Evolutionary conservation across 2,888 invertebrate species (phyloP).

Genomic region (Pristionchus japonicus): DNA sequence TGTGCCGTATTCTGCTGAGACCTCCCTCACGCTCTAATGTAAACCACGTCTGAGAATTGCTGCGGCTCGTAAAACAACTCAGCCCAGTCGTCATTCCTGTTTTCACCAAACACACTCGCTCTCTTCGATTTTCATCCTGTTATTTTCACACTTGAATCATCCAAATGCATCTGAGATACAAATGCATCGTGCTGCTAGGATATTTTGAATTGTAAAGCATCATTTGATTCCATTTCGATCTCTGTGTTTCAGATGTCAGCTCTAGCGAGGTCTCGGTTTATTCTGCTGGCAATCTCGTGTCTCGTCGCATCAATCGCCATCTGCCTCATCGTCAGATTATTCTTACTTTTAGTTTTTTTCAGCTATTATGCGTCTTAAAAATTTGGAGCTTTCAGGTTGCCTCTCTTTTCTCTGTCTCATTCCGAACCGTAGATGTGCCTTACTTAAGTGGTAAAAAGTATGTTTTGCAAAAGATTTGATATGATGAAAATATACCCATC

Average conservation of each 20-base stretch:
- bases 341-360: no score
- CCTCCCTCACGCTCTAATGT: conserved; percentile 23
- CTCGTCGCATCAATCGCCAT: neutral
- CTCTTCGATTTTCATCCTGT: neutral
- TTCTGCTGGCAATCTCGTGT: conserved; percentile 29
- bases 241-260: neutral
- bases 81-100: neutral
- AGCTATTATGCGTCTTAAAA: no score
- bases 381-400: conserved; percentile 18
- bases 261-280: conserved; percentile 20
- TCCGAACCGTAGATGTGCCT: conserved; percentile 46
- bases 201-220: neutral
- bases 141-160: neutral
- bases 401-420: conserved; percentile 43
- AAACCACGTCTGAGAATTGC: neutral
- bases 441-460: conserved; percentile 46
- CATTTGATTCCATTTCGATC: neutral
- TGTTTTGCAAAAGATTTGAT: no score
- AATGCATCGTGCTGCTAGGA: neutral
- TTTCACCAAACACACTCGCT: neutral
- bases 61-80: conserved; percentile 17
- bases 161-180: neutral
- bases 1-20: neutral
- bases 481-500: neutral
- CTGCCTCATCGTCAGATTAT: conserved; percentile 2